Percentiles rank a stretch among this genome's conserved stretches.
phyloP scores from a whole-genome alignment of 2,888 invertebrate genomes.

The Cryptosula pallasiana region DNA sequence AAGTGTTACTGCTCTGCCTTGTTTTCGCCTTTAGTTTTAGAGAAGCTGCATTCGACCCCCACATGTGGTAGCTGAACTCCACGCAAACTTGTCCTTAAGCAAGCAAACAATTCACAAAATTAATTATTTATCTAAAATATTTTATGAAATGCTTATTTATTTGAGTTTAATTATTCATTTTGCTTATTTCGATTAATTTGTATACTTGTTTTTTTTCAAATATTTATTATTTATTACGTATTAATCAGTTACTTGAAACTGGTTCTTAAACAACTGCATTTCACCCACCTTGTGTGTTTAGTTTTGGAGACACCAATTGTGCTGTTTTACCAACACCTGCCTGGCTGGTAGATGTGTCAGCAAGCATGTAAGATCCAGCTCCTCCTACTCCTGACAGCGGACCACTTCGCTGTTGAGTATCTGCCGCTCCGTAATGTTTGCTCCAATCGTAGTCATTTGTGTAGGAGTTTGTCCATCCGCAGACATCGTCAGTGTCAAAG shows the following conservation, averaged over 20 bases:
- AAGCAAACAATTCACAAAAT: not conserved
- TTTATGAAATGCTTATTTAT: too few relatives aligned
- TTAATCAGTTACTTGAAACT: too few relatives aligned
- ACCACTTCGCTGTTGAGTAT: not conserved
- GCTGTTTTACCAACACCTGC: constrained; percentile 6
- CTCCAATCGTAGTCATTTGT: not conserved
- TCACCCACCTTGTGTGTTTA: constrained; percentile 11
- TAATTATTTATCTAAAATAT: too few relatives aligned
- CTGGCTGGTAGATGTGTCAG: constrained; percentile 13
- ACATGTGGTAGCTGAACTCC: constrained; percentile 22
- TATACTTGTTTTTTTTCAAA: too few relatives aligned
- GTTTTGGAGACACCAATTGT: not conserved
- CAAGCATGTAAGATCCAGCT: constrained; percentile 5
- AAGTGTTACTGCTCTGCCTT: not conserved
- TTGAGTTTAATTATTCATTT: too few relatives aligned
- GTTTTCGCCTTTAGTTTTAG: not conserved
- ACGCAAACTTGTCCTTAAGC: not conserved
- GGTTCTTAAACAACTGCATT: too few relatives aligned
- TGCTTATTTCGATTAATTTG: too few relatives aligned
- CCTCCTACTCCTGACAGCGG: not conserved
- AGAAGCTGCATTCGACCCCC: not conserved
- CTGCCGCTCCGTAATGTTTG: constrained; percentile 7
- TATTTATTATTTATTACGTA: too few relatives aligned
- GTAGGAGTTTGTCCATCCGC: not conserved
- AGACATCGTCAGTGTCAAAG: not conserved